phyloP scores from a whole-genome alignment of 2,113 vertebrate species.

The Eubucco bourcierii region DNA sequence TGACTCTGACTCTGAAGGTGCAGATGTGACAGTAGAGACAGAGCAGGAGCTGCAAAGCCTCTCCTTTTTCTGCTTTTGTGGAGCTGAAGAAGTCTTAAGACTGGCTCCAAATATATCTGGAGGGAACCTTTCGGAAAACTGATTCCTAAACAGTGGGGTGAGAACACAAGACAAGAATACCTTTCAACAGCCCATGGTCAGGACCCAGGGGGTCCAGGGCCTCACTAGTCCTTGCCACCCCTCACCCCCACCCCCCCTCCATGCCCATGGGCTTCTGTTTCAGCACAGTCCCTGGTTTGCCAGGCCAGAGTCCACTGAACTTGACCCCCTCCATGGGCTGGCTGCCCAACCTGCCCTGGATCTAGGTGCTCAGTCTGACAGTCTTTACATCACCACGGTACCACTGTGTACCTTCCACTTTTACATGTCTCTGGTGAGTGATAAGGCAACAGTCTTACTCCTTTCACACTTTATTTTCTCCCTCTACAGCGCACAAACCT shows the following conservation, averaged over 20 bases:
- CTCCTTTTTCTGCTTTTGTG: neutral
- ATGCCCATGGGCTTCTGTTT: neutral
- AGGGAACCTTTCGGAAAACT: neutral
- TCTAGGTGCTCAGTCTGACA: neutral
- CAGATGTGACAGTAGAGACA: neutral
- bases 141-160: neutral
- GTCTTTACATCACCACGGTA: neutral
- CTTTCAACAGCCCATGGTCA: accelerated
- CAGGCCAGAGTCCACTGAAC: accelerated
- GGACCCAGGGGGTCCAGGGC: accelerated
- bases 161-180: neutral
- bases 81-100: neutral
- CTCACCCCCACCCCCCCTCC: no score
- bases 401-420: accelerated
- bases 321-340: accelerated
- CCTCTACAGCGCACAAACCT: neutral
- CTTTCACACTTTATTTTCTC: neutral
- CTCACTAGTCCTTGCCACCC: neutral
- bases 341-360: no score
- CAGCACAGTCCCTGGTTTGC: neutral
- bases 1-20: neutral
- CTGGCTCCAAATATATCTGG: neutral
- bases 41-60: neutral
- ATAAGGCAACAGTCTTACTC: neutral
- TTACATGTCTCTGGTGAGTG: accelerated